Percentiles rank a stretch among this genome's conserved stretches.
Evolutionary conservation across 1,140 invertebrate species (phyloP).

Genomic region (Chironomus striatipennis): DNA sequence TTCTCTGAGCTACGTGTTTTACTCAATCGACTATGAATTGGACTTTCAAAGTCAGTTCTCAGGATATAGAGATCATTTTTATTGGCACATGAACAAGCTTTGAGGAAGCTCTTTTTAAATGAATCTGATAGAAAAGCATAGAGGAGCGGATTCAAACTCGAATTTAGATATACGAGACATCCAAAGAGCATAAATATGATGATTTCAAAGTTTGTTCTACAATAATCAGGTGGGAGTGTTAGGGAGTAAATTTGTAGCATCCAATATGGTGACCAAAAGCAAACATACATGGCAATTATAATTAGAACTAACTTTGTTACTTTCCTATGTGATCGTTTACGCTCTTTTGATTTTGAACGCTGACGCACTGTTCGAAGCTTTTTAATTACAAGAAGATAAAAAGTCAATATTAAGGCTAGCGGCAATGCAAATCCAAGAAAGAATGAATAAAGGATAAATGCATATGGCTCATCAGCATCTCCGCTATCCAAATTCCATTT

Average conservation of each 20-base stretch:
- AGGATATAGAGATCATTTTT: not conserved
- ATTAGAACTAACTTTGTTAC: not conserved
- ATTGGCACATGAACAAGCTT: not conserved
- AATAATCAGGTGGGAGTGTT: not conserved
- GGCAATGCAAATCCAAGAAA: not conserved
- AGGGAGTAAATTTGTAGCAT: not conserved
- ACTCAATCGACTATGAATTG: not conserved
- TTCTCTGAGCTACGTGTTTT: not conserved
- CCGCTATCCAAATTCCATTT: not conserved
- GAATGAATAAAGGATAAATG: constrained; percentile 1
- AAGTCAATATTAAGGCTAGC: not conserved
- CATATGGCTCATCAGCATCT: not conserved
- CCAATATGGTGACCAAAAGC: not conserved
- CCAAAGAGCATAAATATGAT: not conserved
- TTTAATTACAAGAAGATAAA: not conserved
- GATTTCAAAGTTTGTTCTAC: not conserved
- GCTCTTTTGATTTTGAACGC: not conserved
- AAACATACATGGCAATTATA: not conserved
- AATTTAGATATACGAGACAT: not conserved
- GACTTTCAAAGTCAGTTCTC: not conserved
- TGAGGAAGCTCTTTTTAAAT: constrained; percentile 9
- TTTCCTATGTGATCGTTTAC: not conserved
- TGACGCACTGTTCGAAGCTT: not conserved
- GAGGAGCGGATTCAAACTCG: not conserved
- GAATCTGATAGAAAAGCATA: not conserved